Base-by-base conservation (phyloP, 1,140 invertebrate genomes). In the Drosophila baimaii region DNA sequence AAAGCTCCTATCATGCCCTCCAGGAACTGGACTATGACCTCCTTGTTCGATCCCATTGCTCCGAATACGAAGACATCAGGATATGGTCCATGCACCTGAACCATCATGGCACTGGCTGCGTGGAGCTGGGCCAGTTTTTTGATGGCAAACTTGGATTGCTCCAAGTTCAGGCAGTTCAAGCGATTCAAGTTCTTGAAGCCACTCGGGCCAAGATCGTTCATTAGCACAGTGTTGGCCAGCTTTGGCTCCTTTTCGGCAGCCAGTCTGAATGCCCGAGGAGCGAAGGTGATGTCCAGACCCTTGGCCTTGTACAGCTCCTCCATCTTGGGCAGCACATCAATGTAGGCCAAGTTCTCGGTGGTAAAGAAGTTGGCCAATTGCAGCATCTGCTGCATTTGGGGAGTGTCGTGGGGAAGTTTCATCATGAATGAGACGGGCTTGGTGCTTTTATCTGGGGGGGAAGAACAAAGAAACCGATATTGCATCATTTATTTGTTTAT, bases 111-210 rank as follows among this genome's bases (percentile, higher is more conserved):
- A 4, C 90, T 75, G 0, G 77, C 79, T 5, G 94, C 94, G 68
- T 95, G 94, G 74, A 93, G 94, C 35, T 93, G 93, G 0, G 94
- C 94, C 29, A 94, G 72, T 21, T 92, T 92, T 27, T 92, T 92
- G 0, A 94, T 76, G 0, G 93, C 93, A 15, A 90, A 73, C 39
- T 93, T 92, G 4, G 94, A 71, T 58, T 93, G 92, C 13, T 93
- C 90, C 1, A 93, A 49, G 44, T 93, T 88, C 0, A 95, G 68
- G 5, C 94, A 93, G 46, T 93, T 90, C 33, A 91, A 77, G 46
- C 94, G 91, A 73, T 94, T 93, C 3, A 90, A 86, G 93, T 94
- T 94, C 9, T 90, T 89, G 70, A 92, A 95, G 3, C 93, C 93
- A 57, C 82, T 81, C 37, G 82, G 78, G 21, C 90, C 81, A 23